Percentiles rank a stretch among this genome's conserved stretches.
These are phyloP conservation scores for Ophion ellenae DNA, from an alignment of 2,888 invertebrate genomes.

Conservation along the genomic window DNA sequence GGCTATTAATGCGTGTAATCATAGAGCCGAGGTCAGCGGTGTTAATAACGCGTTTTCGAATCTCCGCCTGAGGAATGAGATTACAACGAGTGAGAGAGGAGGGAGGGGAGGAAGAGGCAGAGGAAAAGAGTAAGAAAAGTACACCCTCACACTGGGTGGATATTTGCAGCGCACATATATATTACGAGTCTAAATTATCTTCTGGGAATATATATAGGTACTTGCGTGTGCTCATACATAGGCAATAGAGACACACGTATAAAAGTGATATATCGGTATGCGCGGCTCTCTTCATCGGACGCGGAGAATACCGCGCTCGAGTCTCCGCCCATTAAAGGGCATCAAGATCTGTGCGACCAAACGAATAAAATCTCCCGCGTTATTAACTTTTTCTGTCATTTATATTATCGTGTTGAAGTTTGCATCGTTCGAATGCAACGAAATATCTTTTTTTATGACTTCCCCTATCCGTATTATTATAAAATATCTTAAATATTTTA, in stretches of 20 bases:
- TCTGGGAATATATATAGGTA: constrained; percentile 37
- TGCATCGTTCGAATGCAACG: too few relatives aligned
- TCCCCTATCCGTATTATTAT: too few relatives aligned
- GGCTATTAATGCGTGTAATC: constrained; percentile 83
- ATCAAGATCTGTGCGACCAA: neutral
- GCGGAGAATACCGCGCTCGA: constrained; percentile 12
- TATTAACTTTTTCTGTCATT: too few relatives aligned
- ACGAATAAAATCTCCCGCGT: neutral
- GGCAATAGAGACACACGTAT: constrained; percentile 50
- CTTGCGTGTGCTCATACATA: constrained; percentile 54
- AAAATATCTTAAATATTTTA: too few relatives aligned
- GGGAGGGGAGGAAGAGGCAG: neutral
- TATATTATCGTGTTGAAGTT: too few relatives aligned
- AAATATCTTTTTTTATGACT: too few relatives aligned
- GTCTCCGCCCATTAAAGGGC: constrained; percentile 1
- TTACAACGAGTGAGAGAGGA: constrained; percentile 38
- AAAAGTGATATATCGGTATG: constrained; percentile 47
- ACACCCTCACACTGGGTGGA: constrained; percentile 46
- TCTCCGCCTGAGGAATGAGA: constrained; percentile 70
- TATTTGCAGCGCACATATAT: constrained; percentile 40
- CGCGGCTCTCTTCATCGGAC: constrained; percentile 34
- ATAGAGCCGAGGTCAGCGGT: constrained; percentile 82
- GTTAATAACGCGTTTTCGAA: constrained; percentile 83
- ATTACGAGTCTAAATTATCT: constrained; percentile 38
- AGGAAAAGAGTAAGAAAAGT: constrained; percentile 31